A percentile compares a stretch with the other conserved stretches of the same genome.
These are phyloP conservation scores for Halcyon badia DNA, from an alignment of 2,797 vertebrate species.

Conservation along the genomic window DNA sequence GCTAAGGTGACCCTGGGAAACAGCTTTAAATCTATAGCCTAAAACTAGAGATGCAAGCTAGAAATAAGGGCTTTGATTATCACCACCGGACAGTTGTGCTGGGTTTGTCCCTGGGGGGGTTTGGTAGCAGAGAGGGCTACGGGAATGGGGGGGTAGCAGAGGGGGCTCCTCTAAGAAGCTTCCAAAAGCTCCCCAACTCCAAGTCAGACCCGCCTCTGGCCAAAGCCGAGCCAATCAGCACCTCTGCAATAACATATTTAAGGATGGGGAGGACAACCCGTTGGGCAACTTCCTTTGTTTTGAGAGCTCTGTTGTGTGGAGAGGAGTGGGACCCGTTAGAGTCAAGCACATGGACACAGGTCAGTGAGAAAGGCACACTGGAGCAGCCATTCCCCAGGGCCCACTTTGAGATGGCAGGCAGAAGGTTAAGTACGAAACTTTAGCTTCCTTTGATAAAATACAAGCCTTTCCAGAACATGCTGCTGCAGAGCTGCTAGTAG, in stretches of 20 bases:
- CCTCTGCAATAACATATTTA: background rate
- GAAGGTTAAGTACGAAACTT: background rate
- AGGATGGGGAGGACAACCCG: background rate
- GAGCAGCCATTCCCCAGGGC: background rate
- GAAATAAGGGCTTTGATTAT: background rate
- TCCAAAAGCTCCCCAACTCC: background rate
- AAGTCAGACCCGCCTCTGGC: background rate
- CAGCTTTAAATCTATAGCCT: background rate
- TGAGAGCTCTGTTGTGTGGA: background rate
- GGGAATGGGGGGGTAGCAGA: background rate
- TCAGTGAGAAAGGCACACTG: background rate
- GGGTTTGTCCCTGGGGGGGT: background rate
- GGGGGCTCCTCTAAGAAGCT: background rate
- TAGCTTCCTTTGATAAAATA: background rate
- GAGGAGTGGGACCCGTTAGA: background rate
- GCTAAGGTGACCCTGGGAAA: background rate
- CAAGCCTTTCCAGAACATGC: background rate
- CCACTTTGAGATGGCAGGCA: background rate
- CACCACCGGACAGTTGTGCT: background rate
- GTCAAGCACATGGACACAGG: background rate
- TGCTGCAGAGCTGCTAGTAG: background rate
- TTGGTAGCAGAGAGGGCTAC: background rate
- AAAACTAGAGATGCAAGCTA: background rate
- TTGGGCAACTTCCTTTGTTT: background rate
- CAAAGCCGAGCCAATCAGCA: background rate